Evolutionary conservation across 2,113 vertebrate species (phyloP).

Genomic region (Phainopepla nitens): DNA sequence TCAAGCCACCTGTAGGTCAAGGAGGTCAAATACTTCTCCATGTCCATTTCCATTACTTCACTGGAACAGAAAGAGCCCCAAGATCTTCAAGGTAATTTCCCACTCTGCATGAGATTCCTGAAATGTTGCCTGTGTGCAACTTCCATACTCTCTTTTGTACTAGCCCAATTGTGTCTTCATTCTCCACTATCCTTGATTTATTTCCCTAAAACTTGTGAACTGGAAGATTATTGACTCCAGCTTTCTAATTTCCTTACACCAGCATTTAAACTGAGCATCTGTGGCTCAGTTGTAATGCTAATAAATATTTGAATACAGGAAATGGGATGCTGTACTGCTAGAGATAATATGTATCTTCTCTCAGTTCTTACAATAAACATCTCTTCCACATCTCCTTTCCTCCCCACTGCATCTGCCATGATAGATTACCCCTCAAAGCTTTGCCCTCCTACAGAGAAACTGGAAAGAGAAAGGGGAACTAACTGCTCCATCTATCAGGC

Average conservation of each 20-base stretch:
- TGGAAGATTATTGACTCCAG: neutral
- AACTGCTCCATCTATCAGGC: neutral
- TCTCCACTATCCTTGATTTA: neutral
- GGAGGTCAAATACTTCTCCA: neutral
- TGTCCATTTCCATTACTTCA: neutral
- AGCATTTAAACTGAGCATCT: neutral
- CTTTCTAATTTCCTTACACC: neutral
- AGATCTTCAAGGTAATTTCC: neutral
- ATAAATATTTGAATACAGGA: conserved; percentile 18
- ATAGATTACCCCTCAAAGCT: neutral
- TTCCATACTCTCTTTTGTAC: neutral
- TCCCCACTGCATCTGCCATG: neutral
- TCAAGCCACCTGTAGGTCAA: neutral
- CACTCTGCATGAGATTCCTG: neutral
- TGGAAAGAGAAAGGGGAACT: neutral
- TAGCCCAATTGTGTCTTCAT: neutral
- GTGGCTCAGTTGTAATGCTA: neutral
- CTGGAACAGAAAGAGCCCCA: neutral
- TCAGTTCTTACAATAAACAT: neutral
- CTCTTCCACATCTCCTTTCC: neutral
- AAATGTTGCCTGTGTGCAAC: neutral
- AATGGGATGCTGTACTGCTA: neutral
- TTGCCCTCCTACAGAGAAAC: neutral
- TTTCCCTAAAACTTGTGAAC: neutral
- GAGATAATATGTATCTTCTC: neutral